phyloP scores from a whole-genome alignment of 1,140 invertebrate genomes.

The Rhopalosiphum padi region DNA sequence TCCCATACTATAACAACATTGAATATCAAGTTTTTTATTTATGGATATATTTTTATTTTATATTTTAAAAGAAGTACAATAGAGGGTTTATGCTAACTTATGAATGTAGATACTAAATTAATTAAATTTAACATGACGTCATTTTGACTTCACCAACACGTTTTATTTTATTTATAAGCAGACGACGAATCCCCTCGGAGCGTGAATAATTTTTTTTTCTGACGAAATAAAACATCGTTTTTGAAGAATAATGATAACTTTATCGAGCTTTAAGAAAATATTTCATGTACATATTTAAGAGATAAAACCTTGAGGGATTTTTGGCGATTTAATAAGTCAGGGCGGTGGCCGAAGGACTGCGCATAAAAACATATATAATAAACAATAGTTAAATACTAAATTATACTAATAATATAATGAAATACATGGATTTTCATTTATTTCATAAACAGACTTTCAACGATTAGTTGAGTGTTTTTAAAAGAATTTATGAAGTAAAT shows the following conservation, averaged over 20 bases:
- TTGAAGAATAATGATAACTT: not conserved
- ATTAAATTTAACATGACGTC: not conserved
- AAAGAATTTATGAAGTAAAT: not conserved
- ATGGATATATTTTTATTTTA: not conserved
- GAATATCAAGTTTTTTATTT: not conserved
- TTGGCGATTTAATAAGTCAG: not conserved
- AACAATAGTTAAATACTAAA: not conserved
- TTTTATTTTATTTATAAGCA: slow-evolving; percentile 22
- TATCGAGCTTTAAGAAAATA: not conserved
- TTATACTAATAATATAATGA: not conserved
- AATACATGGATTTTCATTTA: not conserved
- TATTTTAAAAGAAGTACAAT: not conserved
- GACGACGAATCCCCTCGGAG: not conserved
- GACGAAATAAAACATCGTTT: not conserved
- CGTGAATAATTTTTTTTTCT: not conserved
- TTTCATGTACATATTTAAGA: not conserved
- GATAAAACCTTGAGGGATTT: not conserved
- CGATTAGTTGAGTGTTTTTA: not conserved
- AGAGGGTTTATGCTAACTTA: not conserved
- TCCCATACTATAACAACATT: not conserved
- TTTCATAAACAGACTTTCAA: not conserved
- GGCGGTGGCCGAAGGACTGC: not conserved
- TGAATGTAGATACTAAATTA: not conserved
- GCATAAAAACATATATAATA: not conserved
- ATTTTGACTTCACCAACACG: slow-evolving; percentile 48